Evolutionary conservation across 2,113 vertebrate species (phyloP).

Genomic region (Coptodon rendalli): DNA sequence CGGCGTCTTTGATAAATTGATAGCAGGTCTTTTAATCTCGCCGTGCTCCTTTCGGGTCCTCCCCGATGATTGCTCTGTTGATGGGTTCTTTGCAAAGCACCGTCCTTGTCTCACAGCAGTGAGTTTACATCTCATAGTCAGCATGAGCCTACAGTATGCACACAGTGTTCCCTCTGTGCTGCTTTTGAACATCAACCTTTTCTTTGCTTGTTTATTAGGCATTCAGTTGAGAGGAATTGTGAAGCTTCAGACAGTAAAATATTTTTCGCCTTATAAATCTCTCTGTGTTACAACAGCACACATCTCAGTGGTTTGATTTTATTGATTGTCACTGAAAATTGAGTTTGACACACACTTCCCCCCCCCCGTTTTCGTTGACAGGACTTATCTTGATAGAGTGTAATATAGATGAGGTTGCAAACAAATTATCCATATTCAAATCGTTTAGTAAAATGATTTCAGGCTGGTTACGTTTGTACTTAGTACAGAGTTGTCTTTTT

Average conservation of each 20-base stretch:
- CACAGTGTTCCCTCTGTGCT: not conserved
- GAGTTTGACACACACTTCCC: not conserved
- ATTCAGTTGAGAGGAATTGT: not conserved
- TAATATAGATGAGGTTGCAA: not conserved
- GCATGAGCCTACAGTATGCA: not conserved
- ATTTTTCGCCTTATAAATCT: not conserved
- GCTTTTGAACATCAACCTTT: slow-evolving; percentile 4
- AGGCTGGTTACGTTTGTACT: not conserved
- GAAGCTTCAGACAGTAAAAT: not conserved
- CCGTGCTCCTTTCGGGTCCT: slow-evolving; percentile 29
- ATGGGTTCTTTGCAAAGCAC: slow-evolving; percentile 35
- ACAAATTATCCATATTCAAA: not conserved
- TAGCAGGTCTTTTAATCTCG: slow-evolving; percentile 53
- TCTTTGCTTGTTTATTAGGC: not conserved
- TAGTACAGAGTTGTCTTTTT: not conserved
- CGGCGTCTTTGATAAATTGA: slow-evolving; percentile 52
- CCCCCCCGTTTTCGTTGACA: not conserved
- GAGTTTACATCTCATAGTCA: not conserved
- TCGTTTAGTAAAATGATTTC: not conserved
- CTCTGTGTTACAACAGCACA: not conserved
- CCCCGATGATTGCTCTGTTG: slow-evolving; percentile 44
- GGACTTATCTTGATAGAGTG: not conserved
- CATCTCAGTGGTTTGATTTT: not conserved
- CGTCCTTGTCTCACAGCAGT: slow-evolving; percentile 34
- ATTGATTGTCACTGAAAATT: not conserved